Base-by-base conservation (phyloP, 2,888 invertebrate species). In the Synergus laeviventris region DNA sequence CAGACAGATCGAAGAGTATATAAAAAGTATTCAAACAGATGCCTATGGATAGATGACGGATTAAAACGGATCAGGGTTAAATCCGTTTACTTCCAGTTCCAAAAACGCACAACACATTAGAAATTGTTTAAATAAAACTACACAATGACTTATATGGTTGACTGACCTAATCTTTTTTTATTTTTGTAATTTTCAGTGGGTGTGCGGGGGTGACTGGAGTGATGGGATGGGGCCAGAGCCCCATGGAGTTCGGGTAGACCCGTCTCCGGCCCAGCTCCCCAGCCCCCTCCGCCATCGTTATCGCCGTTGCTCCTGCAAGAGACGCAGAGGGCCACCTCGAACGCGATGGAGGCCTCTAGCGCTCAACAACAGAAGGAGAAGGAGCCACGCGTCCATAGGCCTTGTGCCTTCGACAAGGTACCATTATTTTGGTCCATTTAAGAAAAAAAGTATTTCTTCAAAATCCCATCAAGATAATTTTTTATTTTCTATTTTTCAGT, bases 181-280 rank as follows among this genome's bases (percentile, higher is more conserved):
- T 31, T 18, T 78, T 77, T 45, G 64, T 74, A 42, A 56, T 81
- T 91, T 91, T 39, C 93, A 95, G 95, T 94, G 93, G 94, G 93
- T 91, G 93, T 93, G 93, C 92, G 93, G 93, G 93, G 93, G 93
- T 93, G 93, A 95, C 94, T 94, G 94, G 93, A 93, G 93, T 94
- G 94, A 95, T 95, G 95, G 95, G 95, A 95, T 95, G 95, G 94
- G 94, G 94, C 92, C 94, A 94, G 94, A 95, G 95, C 94, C 95
- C 95, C 94, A 95, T 95, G 95, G 95, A 95, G 95, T 94, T 95
- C 94, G 95, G 95, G 93, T 95, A 95, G 94, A 94, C 94, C 94
- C 94, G 94, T 93, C 93, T 93, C 92, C 92, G 90, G 92, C 93
- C 93, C 93, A 93, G 93, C 94, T 92, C 92, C 93, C 93, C 93